These are phyloP conservation scores for Volucella bombylans DNA, from an alignment of 2,888 invertebrate species.

Conservation along the genomic window DNA sequence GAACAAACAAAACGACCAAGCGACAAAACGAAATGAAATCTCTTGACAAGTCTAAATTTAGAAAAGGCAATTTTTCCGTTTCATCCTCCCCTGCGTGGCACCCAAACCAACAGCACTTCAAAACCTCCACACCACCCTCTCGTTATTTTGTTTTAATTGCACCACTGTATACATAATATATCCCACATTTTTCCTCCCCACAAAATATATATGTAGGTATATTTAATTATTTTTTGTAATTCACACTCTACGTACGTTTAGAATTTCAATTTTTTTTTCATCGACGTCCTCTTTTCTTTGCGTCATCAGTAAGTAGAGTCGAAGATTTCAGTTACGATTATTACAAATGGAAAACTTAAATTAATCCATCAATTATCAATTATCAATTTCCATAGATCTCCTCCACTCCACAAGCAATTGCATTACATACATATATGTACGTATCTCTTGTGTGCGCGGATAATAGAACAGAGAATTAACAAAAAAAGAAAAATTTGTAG, in stretches of 20 bases:
- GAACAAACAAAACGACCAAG: constrained; percentile 15
- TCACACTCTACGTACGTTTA: constrained; percentile 55
- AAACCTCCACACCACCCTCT: too few relatives aligned
- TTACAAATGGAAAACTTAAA: constrained; percentile 27
- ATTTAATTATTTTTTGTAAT: background rate
- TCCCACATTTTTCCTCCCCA: too few relatives aligned
- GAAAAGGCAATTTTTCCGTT: constrained; percentile 39
- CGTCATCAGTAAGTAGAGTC: constrained; percentile 56
- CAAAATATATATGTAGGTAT: too few relatives aligned
- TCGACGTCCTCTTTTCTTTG: constrained; percentile 51
- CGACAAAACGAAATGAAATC: constrained; percentile 8
- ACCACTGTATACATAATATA: too few relatives aligned
- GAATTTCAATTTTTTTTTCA: constrained; percentile 28
- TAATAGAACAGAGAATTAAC: constrained; percentile 35
- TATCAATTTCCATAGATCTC: constrained; percentile 35
- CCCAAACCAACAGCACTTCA: background rate
- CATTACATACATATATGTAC: constrained; percentile 1
- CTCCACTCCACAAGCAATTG: constrained; percentile 42
- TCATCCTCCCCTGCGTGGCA: background rate
- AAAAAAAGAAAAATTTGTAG: constrained; percentile 41
- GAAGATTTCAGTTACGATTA: constrained; percentile 21
- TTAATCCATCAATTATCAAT: background rate
- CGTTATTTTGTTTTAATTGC: too few relatives aligned
- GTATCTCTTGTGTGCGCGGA: constrained; percentile 26
- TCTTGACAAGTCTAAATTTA: constrained; percentile 54